phyloP scores from a whole-genome alignment of 2,113 vertebrate species.

The Turnix velox region DNA sequence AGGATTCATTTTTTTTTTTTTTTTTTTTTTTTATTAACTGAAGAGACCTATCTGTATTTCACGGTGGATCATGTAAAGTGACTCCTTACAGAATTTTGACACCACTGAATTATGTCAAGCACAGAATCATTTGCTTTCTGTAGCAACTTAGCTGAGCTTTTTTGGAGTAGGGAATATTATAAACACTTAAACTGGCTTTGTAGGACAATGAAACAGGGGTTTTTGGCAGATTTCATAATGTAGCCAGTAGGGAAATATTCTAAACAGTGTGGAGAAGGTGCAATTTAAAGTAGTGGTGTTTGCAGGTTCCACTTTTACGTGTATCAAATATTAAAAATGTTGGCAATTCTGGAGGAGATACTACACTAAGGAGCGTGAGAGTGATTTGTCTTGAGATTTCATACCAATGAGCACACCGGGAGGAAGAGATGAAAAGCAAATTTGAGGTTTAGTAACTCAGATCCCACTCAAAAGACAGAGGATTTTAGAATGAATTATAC shows the following conservation, averaged over 20 bases:
- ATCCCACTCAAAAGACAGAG: background rate
- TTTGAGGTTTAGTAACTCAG: background rate
- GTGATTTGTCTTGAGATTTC: conserved; percentile 22
- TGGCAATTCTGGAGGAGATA: background rate
- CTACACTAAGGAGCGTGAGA: background rate
- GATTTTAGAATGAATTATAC: too few species aligned
- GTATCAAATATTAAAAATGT: background rate
- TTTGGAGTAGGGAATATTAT: background rate
- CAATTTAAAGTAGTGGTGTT: conserved; percentile 1
- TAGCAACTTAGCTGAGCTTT: background rate
- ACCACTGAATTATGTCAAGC: conserved; percentile 6
- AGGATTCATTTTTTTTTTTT: too few species aligned
- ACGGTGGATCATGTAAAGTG: conserved; percentile 43
- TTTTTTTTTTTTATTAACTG: background rate
- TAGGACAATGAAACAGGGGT: conserved; percentile 17
- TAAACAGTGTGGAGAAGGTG: background rate
- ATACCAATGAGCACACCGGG: background rate
- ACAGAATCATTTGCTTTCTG: background rate
- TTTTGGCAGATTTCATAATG: conserved; percentile 1
- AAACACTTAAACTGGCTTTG: background rate
- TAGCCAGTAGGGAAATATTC: background rate
- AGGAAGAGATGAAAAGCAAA: background rate
- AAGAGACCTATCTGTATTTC: conserved; percentile 35
- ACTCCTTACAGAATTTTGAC: background rate
- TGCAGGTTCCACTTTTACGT: background rate